These are phyloP conservation scores for Papilio polytes DNA, from an alignment of 1,140 invertebrate species.

Conservation along the genomic window DNA sequence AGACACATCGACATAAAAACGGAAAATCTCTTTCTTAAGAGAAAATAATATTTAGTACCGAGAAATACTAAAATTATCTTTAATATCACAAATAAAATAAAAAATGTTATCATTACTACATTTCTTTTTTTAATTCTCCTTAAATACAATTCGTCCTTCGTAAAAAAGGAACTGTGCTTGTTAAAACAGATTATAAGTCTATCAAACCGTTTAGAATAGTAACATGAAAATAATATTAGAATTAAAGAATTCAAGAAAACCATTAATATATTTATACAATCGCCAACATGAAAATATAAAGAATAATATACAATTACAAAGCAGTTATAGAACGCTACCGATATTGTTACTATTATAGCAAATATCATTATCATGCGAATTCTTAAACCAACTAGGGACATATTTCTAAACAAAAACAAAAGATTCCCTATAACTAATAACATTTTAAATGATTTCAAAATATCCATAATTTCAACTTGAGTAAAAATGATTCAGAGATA, in stretches of 20 bases:
- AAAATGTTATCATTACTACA: neutral
- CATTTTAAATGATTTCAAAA: conserved; percentile 6
- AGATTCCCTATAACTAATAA: neutral
- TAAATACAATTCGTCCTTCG: neutral
- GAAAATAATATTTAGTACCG: neutral
- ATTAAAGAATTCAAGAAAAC: conserved; percentile 2
- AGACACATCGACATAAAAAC: neutral
- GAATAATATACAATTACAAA: neutral
- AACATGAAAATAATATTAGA: conserved; percentile 9
- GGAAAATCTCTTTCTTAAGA: neutral
- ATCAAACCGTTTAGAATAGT: neutral
- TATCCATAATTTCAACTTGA: neutral
- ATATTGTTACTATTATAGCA: neutral
- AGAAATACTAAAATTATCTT: neutral
- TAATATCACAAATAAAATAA: neutral
- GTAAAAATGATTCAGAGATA: neutral
- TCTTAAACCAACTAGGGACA: neutral
- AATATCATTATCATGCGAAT: neutral
- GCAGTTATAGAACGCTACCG: neutral
- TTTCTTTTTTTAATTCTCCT: neutral
- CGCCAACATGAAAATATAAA: neutral
- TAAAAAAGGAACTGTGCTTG: neutral
- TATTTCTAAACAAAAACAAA: conserved; percentile 30
- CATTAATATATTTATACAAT: conserved; percentile 11
- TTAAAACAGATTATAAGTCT: neutral